These are phyloP conservation scores for Menura novaehollandiae DNA, from an alignment of 2,113 vertebrate genomes.

Conservation along the genomic window DNA sequence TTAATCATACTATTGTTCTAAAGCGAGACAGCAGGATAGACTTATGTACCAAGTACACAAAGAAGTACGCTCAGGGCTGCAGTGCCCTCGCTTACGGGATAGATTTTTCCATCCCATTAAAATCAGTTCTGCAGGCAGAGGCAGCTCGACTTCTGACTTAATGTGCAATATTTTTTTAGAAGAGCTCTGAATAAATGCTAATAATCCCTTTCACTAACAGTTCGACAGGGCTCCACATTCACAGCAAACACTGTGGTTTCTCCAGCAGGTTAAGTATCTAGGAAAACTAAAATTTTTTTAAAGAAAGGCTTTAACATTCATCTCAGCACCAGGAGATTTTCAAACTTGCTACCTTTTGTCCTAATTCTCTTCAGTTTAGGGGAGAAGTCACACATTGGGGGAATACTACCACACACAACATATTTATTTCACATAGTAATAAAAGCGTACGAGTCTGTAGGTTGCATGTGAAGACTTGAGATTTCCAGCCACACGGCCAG, in stretches of 20 bases:
- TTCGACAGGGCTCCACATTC: not conserved
- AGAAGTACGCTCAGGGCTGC: not conserved
- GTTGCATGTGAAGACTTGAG: not conserved
- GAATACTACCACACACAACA: not conserved
- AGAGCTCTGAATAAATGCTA: not conserved
- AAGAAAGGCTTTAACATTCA: not conserved
- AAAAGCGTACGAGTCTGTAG: rapidly evolving
- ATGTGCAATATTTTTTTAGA: not conserved
- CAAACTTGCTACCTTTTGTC: not conserved
- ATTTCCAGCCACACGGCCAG: not conserved
- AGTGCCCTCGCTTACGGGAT: not conserved
- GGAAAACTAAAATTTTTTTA: not conserved
- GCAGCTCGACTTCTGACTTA: not conserved
- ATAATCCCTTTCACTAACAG: not conserved
- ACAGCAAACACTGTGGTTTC: not conserved
- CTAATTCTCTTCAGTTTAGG: not conserved
- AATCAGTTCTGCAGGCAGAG: not conserved
- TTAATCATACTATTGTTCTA: not conserved
- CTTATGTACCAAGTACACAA: not conserved
- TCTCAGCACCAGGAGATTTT: not conserved
- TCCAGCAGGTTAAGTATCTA: not conserved
- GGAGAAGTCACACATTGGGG: not conserved
- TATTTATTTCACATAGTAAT: not conserved
- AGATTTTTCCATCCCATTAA: not conserved
- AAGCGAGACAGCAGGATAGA: not conserved